These are phyloP conservation scores for Pandemis cinnamomeana DNA, from an alignment of 2,888 invertebrate genomes.

Conservation along the genomic window DNA sequence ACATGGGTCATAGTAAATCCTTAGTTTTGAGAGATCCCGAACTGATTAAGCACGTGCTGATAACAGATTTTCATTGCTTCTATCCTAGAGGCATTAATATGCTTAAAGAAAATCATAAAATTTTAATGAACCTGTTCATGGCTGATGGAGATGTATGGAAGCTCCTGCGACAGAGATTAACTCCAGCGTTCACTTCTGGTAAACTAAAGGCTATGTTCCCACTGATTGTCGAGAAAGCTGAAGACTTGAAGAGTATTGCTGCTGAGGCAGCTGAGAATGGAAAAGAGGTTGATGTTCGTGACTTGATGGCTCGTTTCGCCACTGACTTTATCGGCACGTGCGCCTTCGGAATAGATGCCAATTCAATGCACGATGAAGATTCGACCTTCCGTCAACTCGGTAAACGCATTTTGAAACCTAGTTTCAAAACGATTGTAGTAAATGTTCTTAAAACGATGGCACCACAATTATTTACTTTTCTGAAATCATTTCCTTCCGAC, in stretches of 20 bases:
- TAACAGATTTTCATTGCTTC: conserved; percentile 53
- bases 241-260: conserved; percentile 50
- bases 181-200: conserved; percentile 55
- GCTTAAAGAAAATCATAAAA: conserved; percentile 49
- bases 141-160: conserved; percentile 59
- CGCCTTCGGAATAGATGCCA: conserved; percentile 56
- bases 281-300: conserved; percentile 51
- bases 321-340: conserved; percentile 57
- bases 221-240: conserved; percentile 51
- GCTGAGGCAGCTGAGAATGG: conserved; percentile 45
- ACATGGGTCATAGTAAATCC: conserved; percentile 46
- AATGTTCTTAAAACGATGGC: conserved; percentile 47
- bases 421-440: conserved; percentile 42
- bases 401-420: conserved; percentile 46
- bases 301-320: conserved; percentile 56
- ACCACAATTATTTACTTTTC: conserved; percentile 48
- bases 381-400: conserved; percentile 53
- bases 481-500: conserved; percentile 45
- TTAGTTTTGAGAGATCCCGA: conserved; percentile 55
- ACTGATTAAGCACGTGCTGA: conserved; percentile 51
- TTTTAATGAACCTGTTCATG: conserved; percentile 54
- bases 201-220: conserved; percentile 59
- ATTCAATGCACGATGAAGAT: conserved; percentile 52
- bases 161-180: conserved; percentile 55
- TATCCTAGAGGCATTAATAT: conserved; percentile 49